Base-by-base conservation (phyloP, 2,888 invertebrate genomes). In the Tubulanus polymorphus region DNA sequence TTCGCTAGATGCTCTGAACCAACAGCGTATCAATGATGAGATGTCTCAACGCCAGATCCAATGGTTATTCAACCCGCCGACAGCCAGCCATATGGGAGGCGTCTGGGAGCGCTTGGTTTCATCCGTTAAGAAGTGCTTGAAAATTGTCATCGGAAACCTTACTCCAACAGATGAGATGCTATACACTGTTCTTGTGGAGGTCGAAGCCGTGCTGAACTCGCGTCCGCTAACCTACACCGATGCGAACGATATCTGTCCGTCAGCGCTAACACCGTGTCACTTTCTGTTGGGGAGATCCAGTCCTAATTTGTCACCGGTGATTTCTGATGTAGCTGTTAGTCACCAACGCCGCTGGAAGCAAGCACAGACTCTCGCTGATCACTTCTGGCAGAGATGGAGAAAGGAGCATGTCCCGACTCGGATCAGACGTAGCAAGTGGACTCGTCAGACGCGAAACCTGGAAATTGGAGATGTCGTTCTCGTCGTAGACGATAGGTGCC, bases 251-350 rank as follows among this genome's bases (percentile, higher is more conserved):
- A 8, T 15, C 6, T 26, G 28, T 48, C 6, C 20, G 10, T 10
- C 25, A 23, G 25, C 48, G 1, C 52, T 72, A 1, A 69, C 69
- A 0, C 71, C 72, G 3, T 66, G 62, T 10, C 72, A 73, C 58
- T 69, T 73, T 53, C 54, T 73, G 8, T 69, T 72, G 18, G 6
- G 25, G 20, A 18, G 27, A 26, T 10, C 8, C 10, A 20, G 8
- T 23, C 27, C 48, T 8, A 10, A 15, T n/a, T 26, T 37, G 8
- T 37, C 50, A 8, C 25, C 10, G 26, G 26, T 26, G 12, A 20
- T 6, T 6, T 30, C n/a, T 20, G 20, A 12, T 10, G 30, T 8
- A 10, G 29, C 10, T 25, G 30, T 30, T 29, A 54, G 12, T 12
- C 29, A 54, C n/a, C n/a, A n/a, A n/a, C n/a, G n/a, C n/a, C n/a